These are phyloP conservation scores for Saguinus midas DNA, from an alignment of 2,113 vertebrate species.

Conservation along the genomic window DNA sequence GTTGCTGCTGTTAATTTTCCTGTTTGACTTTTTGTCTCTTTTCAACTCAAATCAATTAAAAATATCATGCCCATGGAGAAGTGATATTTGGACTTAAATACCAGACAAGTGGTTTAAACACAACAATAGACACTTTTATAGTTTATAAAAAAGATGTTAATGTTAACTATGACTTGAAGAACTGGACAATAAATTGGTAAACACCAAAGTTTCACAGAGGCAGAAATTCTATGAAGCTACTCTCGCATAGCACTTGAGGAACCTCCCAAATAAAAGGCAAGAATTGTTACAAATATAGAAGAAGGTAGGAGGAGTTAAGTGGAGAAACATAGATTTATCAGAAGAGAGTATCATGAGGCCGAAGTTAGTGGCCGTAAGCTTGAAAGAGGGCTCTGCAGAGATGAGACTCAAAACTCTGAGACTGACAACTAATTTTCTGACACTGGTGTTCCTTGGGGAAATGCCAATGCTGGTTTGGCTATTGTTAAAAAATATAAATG, in stretches of 20 bases:
- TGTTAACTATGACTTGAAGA: background rate
- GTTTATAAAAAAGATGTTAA: background rate
- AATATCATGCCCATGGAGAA: background rate
- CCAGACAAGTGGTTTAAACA: background rate
- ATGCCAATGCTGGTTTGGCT: background rate
- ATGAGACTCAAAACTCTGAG: background rate
- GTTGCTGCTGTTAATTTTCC: background rate
- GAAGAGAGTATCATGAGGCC: background rate
- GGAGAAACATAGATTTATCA: background rate
- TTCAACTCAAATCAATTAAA: background rate
- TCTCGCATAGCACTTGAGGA: background rate
- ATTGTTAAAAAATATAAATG: background rate
- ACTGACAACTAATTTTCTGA: background rate
- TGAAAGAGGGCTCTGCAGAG: background rate
- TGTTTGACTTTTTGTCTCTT: background rate
- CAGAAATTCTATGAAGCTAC: background rate
- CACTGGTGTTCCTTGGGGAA: background rate
- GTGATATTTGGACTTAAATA: background rate
- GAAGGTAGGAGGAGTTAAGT: background rate
- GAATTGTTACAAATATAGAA: background rate
- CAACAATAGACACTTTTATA: background rate
- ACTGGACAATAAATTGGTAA: background rate
- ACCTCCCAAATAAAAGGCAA: background rate
- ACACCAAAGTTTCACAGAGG: background rate
- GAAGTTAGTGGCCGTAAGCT: background rate